Percentiles rank a stretch among this genome's conserved stretches.
These are phyloP conservation scores for Burhinus oedicnemus DNA, from an alignment of 2,113 vertebrate genomes.

Conservation along the genomic window DNA sequence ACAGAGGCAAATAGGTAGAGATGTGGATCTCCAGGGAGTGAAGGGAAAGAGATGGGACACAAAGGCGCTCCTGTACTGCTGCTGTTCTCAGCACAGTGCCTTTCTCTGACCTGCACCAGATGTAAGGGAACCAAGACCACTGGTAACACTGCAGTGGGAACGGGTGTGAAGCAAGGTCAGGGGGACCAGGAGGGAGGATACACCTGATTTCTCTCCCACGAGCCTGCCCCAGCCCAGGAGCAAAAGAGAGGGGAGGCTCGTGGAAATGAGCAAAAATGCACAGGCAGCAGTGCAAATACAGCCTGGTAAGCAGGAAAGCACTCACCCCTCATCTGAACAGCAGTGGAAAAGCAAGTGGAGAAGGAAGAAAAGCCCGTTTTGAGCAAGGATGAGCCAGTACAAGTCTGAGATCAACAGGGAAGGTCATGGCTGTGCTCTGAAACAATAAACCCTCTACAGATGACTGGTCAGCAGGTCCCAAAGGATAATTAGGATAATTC, in stretches of 20 bases:
- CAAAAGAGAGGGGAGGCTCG: neutral
- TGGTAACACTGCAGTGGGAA: neutral
- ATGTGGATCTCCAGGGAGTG: neutral
- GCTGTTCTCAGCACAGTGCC: neutral
- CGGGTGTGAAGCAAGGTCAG: neutral
- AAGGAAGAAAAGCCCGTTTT: neutral
- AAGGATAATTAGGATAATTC: neutral
- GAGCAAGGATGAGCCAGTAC: neutral
- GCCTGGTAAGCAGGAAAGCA: neutral
- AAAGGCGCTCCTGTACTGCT: neutral
- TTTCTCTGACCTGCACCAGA: neutral
- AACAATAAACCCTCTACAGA: neutral
- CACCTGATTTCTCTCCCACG: neutral
- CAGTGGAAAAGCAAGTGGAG: neutral
- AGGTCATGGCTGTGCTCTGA: neutral
- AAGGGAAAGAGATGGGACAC: neutral
- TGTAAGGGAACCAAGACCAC: neutral
- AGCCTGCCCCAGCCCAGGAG: neutral
- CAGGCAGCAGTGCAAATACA: neutral
- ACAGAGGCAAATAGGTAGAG: neutral
- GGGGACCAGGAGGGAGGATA: neutral
- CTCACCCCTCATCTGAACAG: neutral
- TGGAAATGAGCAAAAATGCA: neutral
- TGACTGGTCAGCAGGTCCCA: neutral
- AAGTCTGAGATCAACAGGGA: neutral